Percentiles rank a stretch among this genome's conserved stretches.
Evolutionary conservation across 2,888 invertebrate species (phyloP).

Genomic region (Aphodius granarius): DNA sequence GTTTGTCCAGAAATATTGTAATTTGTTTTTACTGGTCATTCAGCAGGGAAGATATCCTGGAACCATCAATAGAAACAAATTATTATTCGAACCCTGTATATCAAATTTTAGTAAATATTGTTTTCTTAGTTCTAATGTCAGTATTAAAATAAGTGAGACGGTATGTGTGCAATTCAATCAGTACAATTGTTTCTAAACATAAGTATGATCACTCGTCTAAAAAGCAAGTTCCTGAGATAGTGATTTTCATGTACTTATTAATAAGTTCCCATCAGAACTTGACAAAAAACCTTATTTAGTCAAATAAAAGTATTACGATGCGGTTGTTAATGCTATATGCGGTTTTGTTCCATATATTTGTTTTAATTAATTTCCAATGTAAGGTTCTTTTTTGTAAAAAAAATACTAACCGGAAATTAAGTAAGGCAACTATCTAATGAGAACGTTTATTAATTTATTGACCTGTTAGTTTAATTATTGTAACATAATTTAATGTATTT

Average conservation of each 20-base stretch:
- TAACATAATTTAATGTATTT: conserved; percentile 35
- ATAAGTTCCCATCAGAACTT: not conserved
- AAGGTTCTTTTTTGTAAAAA: not conserved
- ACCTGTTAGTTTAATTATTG: conserved; percentile 39
- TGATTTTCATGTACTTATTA: conserved; percentile 3
- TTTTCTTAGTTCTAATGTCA: not conserved
- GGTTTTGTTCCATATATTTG: not conserved
- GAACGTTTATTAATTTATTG: conserved; percentile 42
- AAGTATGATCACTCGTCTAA: not conserved
- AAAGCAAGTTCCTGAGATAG: conserved; percentile 13
- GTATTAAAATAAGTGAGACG: not conserved
- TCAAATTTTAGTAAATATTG: not conserved
- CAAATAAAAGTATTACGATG: conserved; percentile 27
- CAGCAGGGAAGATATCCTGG: no score
- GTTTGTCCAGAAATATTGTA: not conserved
- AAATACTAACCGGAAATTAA: not conserved
- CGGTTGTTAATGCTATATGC: conserved; percentile 21
- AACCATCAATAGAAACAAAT: not conserved
- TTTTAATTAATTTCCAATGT: not conserved
- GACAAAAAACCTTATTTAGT: conserved; percentile 16
- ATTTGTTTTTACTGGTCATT: not conserved
- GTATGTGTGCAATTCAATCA: not conserved
- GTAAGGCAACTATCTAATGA: not conserved
- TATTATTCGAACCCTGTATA: not conserved
- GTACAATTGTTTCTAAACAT: not conserved